These are phyloP conservation scores for Caiman crocodilus DNA, from an alignment of 2,797 vertebrate genomes.

Conservation along the genomic window DNA sequence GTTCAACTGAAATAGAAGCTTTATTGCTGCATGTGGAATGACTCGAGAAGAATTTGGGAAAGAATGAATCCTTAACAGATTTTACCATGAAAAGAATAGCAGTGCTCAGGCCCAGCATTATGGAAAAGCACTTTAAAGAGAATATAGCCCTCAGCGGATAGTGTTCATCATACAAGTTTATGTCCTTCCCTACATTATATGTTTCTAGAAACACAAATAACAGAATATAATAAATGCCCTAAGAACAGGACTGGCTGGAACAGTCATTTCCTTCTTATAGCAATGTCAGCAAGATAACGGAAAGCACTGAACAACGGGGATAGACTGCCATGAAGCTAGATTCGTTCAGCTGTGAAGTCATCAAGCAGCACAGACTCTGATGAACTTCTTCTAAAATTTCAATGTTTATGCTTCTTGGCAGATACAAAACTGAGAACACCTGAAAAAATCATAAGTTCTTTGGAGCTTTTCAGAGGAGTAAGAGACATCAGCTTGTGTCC, in stretches of 20 bases:
- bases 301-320: background rate
- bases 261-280: background rate
- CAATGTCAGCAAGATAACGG: background rate
- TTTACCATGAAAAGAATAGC: background rate
- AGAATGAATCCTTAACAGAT: background rate
- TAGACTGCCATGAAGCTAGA: background rate
- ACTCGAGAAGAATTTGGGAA: background rate
- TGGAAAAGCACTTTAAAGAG: background rate
- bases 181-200: background rate
- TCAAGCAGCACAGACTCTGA: background rate
- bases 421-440: fast-evolving
- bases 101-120: background rate
- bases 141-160: background rate
- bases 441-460: background rate
- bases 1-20: background rate
- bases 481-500: background rate
- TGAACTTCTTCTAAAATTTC: background rate
- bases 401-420: background rate
- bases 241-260: background rate
- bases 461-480: background rate
- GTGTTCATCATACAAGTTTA: background rate
- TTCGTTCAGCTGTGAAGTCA: background rate
- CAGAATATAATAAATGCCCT: background rate
- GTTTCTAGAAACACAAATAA: background rate
- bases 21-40: background rate